These are phyloP conservation scores for Gymnosoma rotundatum DNA, from an alignment of 2,888 invertebrate genomes.

Conservation along the genomic window DNA sequence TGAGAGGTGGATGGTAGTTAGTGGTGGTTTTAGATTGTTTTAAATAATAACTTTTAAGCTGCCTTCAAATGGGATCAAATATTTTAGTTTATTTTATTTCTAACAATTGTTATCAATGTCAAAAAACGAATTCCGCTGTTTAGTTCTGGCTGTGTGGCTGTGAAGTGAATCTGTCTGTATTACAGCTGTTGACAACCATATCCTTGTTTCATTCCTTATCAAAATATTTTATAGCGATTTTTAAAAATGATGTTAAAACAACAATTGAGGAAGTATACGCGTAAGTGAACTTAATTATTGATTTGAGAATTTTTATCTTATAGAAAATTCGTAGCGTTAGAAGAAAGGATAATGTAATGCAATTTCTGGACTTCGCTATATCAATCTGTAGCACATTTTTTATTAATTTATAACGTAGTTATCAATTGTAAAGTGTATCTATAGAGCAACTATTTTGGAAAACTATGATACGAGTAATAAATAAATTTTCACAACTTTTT, in stretches of 20 bases:
- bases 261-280: not conserved
- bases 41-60: slow-evolving; percentile 48
- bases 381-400: too few relatives aligned
- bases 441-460: too few relatives aligned
- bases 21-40: slow-evolving; percentile 21
- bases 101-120: slow-evolving; percentile 47
- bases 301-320: too few relatives aligned
- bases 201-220: slow-evolving; percentile 24
- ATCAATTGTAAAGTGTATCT: too few relatives aligned
- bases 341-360: too few relatives aligned
- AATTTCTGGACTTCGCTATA: too few relatives aligned
- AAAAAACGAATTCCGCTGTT: slow-evolving; percentile 30
- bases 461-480: too few relatives aligned
- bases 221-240: slow-evolving; percentile 6
- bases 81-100: slow-evolving; percentile 24
- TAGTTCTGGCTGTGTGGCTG: slow-evolving; percentile 3
- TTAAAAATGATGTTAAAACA: not conserved
- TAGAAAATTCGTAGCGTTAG: too few relatives aligned
- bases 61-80: slow-evolving; percentile 44
- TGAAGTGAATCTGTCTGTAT: slow-evolving; percentile 11
- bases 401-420: too few relatives aligned
- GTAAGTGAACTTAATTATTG: too few relatives aligned
- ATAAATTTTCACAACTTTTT: too few relatives aligned
- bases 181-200: slow-evolving; percentile 53
- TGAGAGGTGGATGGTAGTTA: not conserved